Conservation (phyloP, 2,113 vertebrate species). For the Lophius piscatorius region DNA sequence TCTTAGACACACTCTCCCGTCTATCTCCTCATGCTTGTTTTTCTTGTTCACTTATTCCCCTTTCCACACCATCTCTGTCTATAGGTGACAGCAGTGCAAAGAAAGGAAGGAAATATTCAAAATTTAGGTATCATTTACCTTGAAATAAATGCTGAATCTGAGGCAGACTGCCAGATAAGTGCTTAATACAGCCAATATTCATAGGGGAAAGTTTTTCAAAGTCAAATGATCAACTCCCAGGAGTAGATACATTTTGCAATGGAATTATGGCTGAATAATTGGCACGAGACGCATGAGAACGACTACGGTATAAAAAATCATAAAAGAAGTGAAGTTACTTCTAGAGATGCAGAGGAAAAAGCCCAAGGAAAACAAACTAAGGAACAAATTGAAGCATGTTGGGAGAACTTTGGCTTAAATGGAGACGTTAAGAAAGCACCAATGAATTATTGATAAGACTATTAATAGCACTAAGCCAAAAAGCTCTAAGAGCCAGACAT, state of each 20-base stretch:
- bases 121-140: background rate
- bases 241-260: too few species aligned
- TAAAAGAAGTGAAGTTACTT: background rate
- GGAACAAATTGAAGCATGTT: constrained; percentile 4
- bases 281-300: too few species aligned
- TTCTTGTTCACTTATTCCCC: constrained; percentile 32
- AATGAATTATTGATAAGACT: constrained; percentile 61
- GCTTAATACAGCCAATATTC: too few species aligned
- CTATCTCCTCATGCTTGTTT: constrained; percentile 21
- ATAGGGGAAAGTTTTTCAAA: too few species aligned
- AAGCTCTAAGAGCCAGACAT: constrained; percentile 26
- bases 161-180: too few species aligned
- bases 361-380: background rate
- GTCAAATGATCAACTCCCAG: too few species aligned
- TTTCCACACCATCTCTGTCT: constrained; percentile 1
- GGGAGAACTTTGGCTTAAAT: constrained; percentile 3
- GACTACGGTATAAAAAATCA: too few species aligned
- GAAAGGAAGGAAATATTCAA: background rate
- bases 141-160: background rate
- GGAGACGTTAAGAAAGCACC: constrained; percentile 48
- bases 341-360: background rate
- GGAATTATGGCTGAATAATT: too few species aligned
- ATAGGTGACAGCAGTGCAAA: constrained; percentile 1
- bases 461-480: constrained; percentile 50
- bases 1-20: constrained; percentile 10